phyloP scores from a whole-genome alignment of 2,113 vertebrate species.

The Spilogale gracilis region DNA sequence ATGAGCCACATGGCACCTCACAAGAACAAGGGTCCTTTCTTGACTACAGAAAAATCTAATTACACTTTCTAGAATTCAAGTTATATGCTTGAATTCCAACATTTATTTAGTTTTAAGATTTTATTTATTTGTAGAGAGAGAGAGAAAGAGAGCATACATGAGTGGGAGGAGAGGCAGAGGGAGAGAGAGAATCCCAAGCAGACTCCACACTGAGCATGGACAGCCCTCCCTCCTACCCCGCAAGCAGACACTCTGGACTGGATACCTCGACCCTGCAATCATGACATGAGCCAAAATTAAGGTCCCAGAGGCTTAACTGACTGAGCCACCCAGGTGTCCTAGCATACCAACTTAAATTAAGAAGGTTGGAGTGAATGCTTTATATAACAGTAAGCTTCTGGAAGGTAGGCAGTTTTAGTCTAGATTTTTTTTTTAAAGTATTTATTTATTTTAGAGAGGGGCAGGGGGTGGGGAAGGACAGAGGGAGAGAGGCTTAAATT shows the following conservation, averaged over 20 bases:
- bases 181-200: neutral
- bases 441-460: neutral
- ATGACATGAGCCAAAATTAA: neutral
- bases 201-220: neutral
- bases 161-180: neutral
- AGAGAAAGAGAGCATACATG: neutral
- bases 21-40: neutral
- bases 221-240: no score
- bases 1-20: no score
- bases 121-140: neutral
- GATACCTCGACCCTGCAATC: neutral
- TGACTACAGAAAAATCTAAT: neutral
- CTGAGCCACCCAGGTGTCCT: neutral
- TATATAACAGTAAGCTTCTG: neutral
- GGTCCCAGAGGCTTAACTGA: neutral
- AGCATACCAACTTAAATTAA: neutral
- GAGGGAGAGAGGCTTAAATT: neutral
- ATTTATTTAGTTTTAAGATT: neutral
- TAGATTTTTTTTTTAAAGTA: neutral
- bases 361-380: neutral
- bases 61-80: neutral
- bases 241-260: no score
- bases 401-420: neutral
- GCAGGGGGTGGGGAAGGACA: neutral
- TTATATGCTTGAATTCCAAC: no score